These are phyloP conservation scores for Pantherophis alleghaniensis DNA, from an alignment of 2,797 vertebrate genomes.

Conservation along the genomic window DNA sequence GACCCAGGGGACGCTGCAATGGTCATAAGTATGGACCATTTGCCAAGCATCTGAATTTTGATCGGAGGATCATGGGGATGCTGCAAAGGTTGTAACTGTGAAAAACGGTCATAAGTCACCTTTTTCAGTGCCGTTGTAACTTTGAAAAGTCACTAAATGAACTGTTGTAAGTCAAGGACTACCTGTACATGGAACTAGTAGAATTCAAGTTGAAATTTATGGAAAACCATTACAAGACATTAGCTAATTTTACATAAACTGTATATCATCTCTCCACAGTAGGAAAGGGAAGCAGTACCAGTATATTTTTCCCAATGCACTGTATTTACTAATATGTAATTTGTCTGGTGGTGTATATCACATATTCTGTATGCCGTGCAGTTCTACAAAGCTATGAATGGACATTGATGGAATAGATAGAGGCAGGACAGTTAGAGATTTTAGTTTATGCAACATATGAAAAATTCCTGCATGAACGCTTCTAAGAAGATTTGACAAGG, in stretches of 20 bases:
- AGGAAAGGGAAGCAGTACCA: not conserved
- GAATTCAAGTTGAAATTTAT: not conserved
- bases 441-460: not conserved
- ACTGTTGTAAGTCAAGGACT: not conserved
- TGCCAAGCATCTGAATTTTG: not conserved
- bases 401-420: not conserved
- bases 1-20: not conserved
- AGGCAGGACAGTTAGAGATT: not conserved
- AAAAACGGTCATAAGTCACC: not conserved
- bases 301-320: not conserved
- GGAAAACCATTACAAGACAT: not conserved
- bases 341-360: not conserved
- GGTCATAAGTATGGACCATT: not conserved
- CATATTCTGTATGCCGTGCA: not conserved
- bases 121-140: not conserved
- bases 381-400: not conserved
- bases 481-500: not conserved
- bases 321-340: not conserved
- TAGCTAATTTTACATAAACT: not conserved
- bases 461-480: not conserved
- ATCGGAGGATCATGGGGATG: not conserved
- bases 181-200: not conserved
- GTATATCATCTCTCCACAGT: not conserved
- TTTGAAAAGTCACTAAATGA: not conserved
- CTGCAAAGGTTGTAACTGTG: not conserved